Base-by-base conservation (phyloP, 2,888 invertebrate genomes). In the Brachyopa scutellaris region DNA sequence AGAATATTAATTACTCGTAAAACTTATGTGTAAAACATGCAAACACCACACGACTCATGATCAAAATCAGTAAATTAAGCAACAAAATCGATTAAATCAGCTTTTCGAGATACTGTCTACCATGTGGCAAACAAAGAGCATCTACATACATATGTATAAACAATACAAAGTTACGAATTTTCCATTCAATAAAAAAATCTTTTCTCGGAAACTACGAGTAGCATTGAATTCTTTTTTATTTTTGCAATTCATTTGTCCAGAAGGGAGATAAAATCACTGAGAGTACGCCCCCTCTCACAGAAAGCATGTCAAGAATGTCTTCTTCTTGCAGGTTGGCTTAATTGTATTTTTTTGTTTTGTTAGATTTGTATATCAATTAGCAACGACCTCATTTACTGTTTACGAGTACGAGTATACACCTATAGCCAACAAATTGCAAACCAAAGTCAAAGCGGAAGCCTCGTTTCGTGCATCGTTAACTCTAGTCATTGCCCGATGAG, bases 401-500 rank as follows among this genome's bases (percentile, higher is more conserved):
- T n/a, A n/a, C n/a, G n/a, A n/a, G n/a, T n/a, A n/a, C n/a, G n/a
- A n/a, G n/a, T n/a, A n/a, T n/a, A n/a, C n/a, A n/a, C n/a, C n/a
- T n/a, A n/a, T n/a, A n/a, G 9, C 7, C 38, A 38, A 40, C 17
- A 11, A 36, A 11, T 19, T n/a, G 51, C 36, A 38, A 62, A 47
- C 15, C 23, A 62, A 49, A 55, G 17, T 19, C 29, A 42, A 74
- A 80, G 55, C 76, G 80, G 80, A 80, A 80, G 76, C 51, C 29
- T 49, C 40, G 31, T 77, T 82, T 77, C 77, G 82, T 72, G 77
- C 77, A 72, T 82, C 72, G 77, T 45, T 77, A 82, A 72, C 70
- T 77, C 47, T 66, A 72, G 66, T 70, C 47, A 80, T 80, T 80
- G 69, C 64, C 59, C 72, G 53, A 79, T 73, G 40, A 45, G 23